These are phyloP conservation scores for Prunella strophiata DNA, from an alignment of 2,797 vertebrate genomes.

Conservation along the genomic window DNA sequence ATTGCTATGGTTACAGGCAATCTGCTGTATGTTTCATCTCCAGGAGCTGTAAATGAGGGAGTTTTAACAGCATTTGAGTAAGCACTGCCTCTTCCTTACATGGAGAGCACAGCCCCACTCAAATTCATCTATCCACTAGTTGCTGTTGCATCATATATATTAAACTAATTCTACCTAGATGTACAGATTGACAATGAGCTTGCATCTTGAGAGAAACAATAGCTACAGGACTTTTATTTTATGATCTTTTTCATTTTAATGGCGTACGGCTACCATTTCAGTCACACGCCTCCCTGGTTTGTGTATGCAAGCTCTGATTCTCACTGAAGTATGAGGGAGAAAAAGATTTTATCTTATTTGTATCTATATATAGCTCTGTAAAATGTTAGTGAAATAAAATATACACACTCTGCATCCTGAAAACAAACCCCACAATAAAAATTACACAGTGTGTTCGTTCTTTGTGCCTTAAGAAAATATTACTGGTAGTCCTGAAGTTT, in stretches of 20 bases:
- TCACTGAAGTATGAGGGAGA: not conserved
- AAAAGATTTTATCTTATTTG: not conserved
- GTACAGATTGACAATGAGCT: not conserved
- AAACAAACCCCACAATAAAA: not conserved
- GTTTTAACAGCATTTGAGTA: conserved; percentile 63
- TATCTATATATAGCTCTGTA: not conserved
- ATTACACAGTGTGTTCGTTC: not conserved
- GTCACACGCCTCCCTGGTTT: not conserved
- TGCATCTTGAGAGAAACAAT: not conserved
- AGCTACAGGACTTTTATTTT: conserved; percentile 19
- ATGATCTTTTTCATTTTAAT: not conserved
- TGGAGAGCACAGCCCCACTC: not conserved
- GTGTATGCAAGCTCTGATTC: not conserved
- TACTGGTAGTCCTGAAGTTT: not conserved
- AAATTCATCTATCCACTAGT: conserved; percentile 53
- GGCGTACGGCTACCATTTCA: not conserved
- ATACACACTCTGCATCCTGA: not conserved
- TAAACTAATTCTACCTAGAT: conserved; percentile 27
- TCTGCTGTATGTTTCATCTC: conserved; percentile 69
- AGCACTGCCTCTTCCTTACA: conserved; percentile 47
- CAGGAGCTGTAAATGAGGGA: conserved; percentile 70
- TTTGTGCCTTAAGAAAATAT: not conserved
- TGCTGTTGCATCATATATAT: conserved; percentile 44
- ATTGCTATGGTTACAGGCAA: conserved; percentile 73
- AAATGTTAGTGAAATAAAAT: not conserved